Conservation (phyloP, 2,888 invertebrate species). For the Drosophila pullipes region DNA sequence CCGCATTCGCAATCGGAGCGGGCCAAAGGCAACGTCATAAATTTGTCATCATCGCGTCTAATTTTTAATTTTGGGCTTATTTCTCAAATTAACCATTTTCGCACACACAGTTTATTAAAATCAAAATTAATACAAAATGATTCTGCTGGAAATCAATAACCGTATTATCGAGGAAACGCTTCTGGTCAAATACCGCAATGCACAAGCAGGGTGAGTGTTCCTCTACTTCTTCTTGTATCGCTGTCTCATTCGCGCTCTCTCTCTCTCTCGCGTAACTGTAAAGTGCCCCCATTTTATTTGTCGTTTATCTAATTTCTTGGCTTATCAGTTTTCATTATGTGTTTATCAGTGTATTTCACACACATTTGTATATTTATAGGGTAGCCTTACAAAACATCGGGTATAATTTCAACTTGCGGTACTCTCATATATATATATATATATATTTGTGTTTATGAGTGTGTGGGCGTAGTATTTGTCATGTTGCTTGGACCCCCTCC, state of each 20-base stretch:
- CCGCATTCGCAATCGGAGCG: slow-evolving; percentile 67
- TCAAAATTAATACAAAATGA: slow-evolving; percentile 87
- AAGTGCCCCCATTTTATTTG: slow-evolving; percentile 50
- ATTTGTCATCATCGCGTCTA: slow-evolving; percentile 73
- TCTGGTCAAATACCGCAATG: slow-evolving; percentile 97
- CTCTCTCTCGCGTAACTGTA: slow-evolving; percentile 38
- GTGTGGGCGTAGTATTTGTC: slow-evolving; percentile 10
- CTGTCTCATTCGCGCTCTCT: slow-evolving; percentile 15
- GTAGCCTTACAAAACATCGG: slow-evolving; percentile 38
- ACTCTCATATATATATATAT: slow-evolving; percentile 51
- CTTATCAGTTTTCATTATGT: slow-evolving; percentile 47
- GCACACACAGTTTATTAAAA: slow-evolving; percentile 29
- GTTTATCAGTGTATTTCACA: slow-evolving; percentile 48
- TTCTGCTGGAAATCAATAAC: slow-evolving; percentile 99
- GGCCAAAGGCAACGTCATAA: slow-evolving; percentile 77
- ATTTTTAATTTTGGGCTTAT: slow-evolving; percentile 36
- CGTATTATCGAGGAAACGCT: slow-evolving; percentile 99
- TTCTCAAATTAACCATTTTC: slow-evolving; percentile 17
- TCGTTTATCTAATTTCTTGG: slow-evolving; percentile 44
- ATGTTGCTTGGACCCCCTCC: slow-evolving; percentile 18
- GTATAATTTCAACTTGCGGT: slow-evolving; percentile 53
- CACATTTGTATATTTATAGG: background rate
- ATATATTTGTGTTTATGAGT: slow-evolving; percentile 5
- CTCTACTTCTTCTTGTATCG: background rate
- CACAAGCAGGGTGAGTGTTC: slow-evolving; percentile 93